Evolutionary conservation across 2,113 vertebrate species (phyloP).

Genomic region (Macrotus californicus): DNA sequence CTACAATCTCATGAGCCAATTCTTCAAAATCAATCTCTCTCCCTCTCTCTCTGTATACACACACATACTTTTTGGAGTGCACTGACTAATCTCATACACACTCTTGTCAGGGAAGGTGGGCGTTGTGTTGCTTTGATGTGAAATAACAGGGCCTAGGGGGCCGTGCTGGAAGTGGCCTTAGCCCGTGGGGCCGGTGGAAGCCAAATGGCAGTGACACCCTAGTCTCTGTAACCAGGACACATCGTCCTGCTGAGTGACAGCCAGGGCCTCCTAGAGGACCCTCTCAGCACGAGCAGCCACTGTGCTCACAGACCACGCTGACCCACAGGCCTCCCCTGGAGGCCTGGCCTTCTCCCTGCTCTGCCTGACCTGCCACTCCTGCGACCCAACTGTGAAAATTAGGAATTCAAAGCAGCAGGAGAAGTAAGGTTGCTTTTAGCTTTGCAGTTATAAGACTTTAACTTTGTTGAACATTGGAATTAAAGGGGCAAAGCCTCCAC

Average conservation of each 20-base stretch:
- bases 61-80: neutral
- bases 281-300: fast-evolving
- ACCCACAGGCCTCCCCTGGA: fast-evolving
- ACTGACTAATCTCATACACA: neutral
- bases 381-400: neutral
- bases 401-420: neutral
- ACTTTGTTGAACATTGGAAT: constrained; percentile 28
- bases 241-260: neutral
- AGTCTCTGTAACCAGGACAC: neutral
- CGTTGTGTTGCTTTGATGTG: neutral
- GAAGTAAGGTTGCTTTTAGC: neutral
- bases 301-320: neutral
- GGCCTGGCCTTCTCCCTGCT: neutral
- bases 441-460: neutral
- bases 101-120: neutral
- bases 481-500: constrained; percentile 43
- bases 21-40: neutral
- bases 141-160: neutral
- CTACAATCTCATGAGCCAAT: neutral
- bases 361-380: neutral
- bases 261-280: neutral
- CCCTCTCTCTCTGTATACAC: neutral
- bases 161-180: neutral
- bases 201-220: neutral
- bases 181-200: neutral